phyloP scores from a whole-genome alignment of 1,140 invertebrate species.

The Zaprionus kolodkinae region DNA sequence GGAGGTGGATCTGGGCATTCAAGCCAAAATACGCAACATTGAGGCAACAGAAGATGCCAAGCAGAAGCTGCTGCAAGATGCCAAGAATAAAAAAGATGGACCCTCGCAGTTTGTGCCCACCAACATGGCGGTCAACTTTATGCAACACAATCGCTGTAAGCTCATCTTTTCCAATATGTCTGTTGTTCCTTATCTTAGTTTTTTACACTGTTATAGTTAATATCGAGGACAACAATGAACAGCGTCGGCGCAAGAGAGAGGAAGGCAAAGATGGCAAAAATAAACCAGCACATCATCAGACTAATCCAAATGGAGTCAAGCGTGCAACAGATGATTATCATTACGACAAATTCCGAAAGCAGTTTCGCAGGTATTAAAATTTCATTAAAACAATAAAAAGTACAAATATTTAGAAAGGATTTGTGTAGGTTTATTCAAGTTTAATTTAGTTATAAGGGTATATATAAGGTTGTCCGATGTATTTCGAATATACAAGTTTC shows the following conservation, averaged over 20 bases:
- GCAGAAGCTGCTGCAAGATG: constrained; percentile 94
- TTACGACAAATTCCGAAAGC: constrained; percentile 98
- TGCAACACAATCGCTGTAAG: constrained; percentile 97
- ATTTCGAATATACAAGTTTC: no score
- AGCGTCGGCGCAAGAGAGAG: constrained; percentile 85
- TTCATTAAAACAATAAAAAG: constrained; percentile 15
- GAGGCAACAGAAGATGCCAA: constrained; percentile 99
- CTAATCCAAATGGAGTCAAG: constrained; percentile 85
- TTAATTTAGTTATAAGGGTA: background rate
- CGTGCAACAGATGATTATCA: constrained; percentile 98
- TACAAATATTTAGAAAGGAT: background rate
- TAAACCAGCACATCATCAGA: constrained; percentile 63
- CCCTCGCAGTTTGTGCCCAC: constrained; percentile 98
- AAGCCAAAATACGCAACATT: constrained; percentile 98
- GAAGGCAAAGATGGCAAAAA: constrained; percentile 85
- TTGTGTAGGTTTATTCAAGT: background rate
- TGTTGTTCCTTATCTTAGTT: no score
- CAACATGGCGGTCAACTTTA: constrained; percentile 99
- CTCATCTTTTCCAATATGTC: background rate
- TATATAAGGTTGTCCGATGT: background rate
- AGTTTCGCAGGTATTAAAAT: constrained; percentile 94
- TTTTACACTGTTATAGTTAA: no score
- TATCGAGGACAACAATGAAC: constrained; percentile 88
- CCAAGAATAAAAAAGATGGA: constrained; percentile 95
- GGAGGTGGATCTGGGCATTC: constrained; percentile 99